A percentile compares a stretch with the other conserved stretches of the same genome.
Conservation (phyloP, 2,888 invertebrate species). For the Ditula angustiorana region DNA sequence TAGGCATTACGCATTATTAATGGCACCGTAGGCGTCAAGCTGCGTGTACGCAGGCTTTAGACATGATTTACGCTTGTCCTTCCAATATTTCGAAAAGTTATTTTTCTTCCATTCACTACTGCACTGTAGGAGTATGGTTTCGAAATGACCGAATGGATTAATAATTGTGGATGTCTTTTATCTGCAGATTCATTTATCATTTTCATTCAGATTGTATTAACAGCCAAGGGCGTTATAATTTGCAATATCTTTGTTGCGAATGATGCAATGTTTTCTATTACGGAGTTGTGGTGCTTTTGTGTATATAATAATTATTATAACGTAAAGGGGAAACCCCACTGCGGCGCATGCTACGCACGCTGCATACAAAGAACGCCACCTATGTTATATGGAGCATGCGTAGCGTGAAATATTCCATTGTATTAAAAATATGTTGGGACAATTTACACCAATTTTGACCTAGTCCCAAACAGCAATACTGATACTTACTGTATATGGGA, state of each 20-base stretch:
- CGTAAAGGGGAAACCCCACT: no score
- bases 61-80: conserved; percentile 53
- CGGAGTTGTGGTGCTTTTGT: not conserved
- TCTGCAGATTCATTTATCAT: conserved; percentile 46
- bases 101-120: conserved; percentile 54
- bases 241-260: conserved; percentile 34
- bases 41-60: conserved; percentile 44
- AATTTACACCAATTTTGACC: no score
- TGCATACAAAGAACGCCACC: no score
- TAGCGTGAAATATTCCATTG: no score
- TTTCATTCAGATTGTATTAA: conserved; percentile 21
- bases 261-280: conserved; percentile 22
- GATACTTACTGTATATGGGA: no score
- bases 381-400: no score
- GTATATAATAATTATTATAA: not conserved
- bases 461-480: no score
- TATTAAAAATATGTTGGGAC: no score
- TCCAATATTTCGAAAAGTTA: conserved; percentile 50
- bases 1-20: conserved; percentile 17
- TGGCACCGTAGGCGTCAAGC: conserved; percentile 43
- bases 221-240: conserved; percentile 37
- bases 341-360: no score
- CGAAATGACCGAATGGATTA: conserved; percentile 52
- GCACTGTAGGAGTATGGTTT: conserved; percentile 52
- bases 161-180: conserved; percentile 51